Conservation (phyloP, 2,113 vertebrate genomes). For the Hippocampus mohnikei region DNA sequence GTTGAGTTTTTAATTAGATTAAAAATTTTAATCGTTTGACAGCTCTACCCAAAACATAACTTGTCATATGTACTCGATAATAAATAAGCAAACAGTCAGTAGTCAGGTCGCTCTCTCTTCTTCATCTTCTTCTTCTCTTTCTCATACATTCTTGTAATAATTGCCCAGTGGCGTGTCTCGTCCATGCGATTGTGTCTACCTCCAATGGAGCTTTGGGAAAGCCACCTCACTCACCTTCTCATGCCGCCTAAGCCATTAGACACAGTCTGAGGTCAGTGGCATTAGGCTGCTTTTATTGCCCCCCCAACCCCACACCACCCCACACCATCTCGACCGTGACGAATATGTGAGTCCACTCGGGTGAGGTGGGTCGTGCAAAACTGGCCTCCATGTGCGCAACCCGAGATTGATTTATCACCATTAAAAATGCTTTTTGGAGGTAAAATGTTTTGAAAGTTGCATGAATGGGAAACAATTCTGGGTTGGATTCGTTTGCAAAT, state of each 20-base stretch:
- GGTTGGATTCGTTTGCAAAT: neutral
- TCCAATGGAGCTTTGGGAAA: slow-evolving; percentile 10
- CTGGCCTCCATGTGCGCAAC: neutral
- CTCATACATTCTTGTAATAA: neutral
- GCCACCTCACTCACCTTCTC: neutral
- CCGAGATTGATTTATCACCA: neutral
- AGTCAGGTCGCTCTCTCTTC: neutral
- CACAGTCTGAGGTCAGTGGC: slow-evolving; percentile 11
- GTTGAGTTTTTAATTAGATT: no score
- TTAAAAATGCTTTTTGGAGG: neutral
- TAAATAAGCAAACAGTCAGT: neutral
- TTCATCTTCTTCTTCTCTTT: neutral
- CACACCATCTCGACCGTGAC: neutral
- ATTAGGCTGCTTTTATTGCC: slow-evolving; percentile 1
- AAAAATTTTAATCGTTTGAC: no score
- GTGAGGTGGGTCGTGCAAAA: neutral
- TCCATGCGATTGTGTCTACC: slow-evolving; percentile 1
- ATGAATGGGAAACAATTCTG: neutral
- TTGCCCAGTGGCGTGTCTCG: slow-evolving; percentile 6
- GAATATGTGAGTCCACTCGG: neutral
- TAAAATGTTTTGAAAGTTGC: neutral
- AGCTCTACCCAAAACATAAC: neutral
- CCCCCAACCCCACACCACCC: neutral
- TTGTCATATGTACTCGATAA: neutral
- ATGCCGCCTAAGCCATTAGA: slow-evolving; percentile 1